Base-by-base conservation (phyloP, 2,888 invertebrate species). In the Prosopocoilus inquinatus region DNA sequence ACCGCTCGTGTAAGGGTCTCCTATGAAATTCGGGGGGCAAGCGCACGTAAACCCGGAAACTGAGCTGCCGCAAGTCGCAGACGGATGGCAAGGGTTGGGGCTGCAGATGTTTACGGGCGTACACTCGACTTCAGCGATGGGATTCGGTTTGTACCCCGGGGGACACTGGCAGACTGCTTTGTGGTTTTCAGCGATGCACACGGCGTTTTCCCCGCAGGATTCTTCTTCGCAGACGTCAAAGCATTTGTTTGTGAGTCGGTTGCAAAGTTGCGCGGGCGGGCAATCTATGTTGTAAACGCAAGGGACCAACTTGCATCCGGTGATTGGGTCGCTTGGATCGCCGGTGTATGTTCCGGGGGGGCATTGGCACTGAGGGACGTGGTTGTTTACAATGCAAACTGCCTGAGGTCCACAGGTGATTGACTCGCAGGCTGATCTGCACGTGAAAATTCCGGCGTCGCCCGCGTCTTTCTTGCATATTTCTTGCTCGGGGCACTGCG, bases 241-340 rank as follows among this genome's bases (percentile, higher is more conserved):
- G 68, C 94, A 95, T 15, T 87, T 88, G 70, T 93, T 89, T 1
- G 89, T 88, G 70, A 92, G 78, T 50, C 94, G 82, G 71, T 94
- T 89, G 72, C 94, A 94, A 50, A 91, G 78, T 72, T 94, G 89
- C 54, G 86, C 82, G 1, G 86, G 79, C 33, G 89, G 88, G 70
- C 94, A 94, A 70, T 93, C 93, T 46, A 86, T 84, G 69, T 93
- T 93, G 72, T 92, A 92, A 35, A 93, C 90, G 71, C 93, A 94
- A 2, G 91, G 89, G 4, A 93, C 91, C 53, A 86, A 82, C 76
- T 86, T 82, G 70, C 92, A 91, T 50, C 93, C 92, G 55, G 82
- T 81, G 55, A 81, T 79, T 1, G 84, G 76, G 33, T 93, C 91
- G 70, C 88, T 87, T 0, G 94, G 92, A 79, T 94, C 89, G 2